Base-by-base conservation (phyloP, 2,113 vertebrate species). In the Channa maculata region DNA sequence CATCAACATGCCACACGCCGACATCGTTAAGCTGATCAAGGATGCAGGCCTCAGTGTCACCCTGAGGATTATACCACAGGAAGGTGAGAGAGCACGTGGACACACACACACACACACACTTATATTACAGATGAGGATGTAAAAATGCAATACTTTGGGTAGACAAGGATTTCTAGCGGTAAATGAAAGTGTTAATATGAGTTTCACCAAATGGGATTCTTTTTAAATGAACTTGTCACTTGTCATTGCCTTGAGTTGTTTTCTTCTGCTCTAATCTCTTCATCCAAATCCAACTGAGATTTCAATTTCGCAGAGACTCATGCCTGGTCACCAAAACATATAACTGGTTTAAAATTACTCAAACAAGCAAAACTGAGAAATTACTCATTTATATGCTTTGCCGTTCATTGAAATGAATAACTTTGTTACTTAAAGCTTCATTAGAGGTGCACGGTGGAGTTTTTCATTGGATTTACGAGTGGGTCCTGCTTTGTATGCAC, bases 21-120 rank as follows among this genome's bases (percentile, higher is more conserved):
- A 99, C 94, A 99, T 99, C 78, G 98, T 99, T 77, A 99, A 99
- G 90, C 96, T 99, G 89, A 99, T 99, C 95, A 99, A 99, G 94
- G 98, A 99, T 61, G 98, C 98, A 0, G 98, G 98, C 64, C 96
- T 98, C 79, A 98, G 95, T 54, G 97, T 99, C 89, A 98, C 96
- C 66, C 96, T 99, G 91, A 96, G 95, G 92, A 96, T 99, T 95
- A 94, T 99, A 83, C 95, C 98, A 81, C 97, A 99, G 93, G 98
- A 99, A 92, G 98, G 98, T 99, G 93, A 96, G 97, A 4, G 13
- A 51, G 15, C 55, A 52, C 15, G 8, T 45, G 41, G 38, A 63
- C 68, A 37, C 71, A 52, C 59, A 34, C 92, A 44, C 9, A 58
- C 50, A 54, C 39, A 24, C 59, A 45, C 36, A 10, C n/a, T 41